A percentile compares a stretch with the other conserved stretches of the same genome.
Evolutionary conservation across 2,888 invertebrate species (phyloP).

Genomic region (Tachina fera): DNA sequence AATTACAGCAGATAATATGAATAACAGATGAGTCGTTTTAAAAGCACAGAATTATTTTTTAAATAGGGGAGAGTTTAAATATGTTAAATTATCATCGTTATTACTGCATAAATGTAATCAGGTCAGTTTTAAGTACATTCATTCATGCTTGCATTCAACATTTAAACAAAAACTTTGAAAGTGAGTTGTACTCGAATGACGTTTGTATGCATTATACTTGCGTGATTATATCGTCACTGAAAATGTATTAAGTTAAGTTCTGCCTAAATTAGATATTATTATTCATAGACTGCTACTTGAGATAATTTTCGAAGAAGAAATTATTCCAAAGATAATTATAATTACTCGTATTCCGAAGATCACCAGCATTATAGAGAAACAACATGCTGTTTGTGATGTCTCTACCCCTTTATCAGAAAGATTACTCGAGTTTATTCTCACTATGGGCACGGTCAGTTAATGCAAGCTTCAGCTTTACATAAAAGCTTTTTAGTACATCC

Average conservation of each 20-base stretch:
- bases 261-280: background rate
- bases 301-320: too few species aligned
- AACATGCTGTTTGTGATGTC: too few species aligned
- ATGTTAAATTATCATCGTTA: conserved; percentile 30
- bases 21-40: background rate
- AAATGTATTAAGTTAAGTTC: background rate
- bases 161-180: conserved; percentile 18
- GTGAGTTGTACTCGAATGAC: background rate
- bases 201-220: background rate
- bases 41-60: background rate
- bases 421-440: too few species aligned
- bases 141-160: conserved; percentile 27
- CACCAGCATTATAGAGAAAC: too few species aligned
- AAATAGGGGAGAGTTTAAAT: background rate
- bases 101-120: conserved; percentile 42
- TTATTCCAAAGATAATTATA: too few species aligned
- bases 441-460: too few species aligned
- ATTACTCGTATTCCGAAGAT: too few species aligned
- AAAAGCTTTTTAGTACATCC: too few species aligned
- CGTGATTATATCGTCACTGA: background rate
- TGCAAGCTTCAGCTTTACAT: too few species aligned
- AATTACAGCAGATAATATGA: background rate
- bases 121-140: conserved; percentile 52
- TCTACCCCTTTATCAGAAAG: too few species aligned
- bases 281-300: background rate